Base-by-base conservation (phyloP, 2,888 invertebrate species). In the Entomobrya proxima region DNA sequence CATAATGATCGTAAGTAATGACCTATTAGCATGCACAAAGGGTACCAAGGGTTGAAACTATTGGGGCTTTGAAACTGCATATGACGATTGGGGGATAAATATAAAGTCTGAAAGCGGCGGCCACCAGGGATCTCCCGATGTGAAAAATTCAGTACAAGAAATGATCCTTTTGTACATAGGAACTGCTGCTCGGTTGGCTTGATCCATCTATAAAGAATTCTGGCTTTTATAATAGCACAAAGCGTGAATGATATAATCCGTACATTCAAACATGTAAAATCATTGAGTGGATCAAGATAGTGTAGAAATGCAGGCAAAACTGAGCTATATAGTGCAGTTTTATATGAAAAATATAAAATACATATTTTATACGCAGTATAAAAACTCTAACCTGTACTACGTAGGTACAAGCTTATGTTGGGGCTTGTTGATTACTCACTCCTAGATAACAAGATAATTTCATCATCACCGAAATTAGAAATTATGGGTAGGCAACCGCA, bases 1-100 rank as follows among this genome's bases (percentile, higher is more conserved):
- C 84, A 72, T 84, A 84, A 84, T 72, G 84, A 84, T 77, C 44
- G 32, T 69, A 55, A 50, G 35, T 77, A 84, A 84, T 77, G 84
- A 78, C 77, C 77, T 72, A 84, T 77, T 77, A 84, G 52, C 78
- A 78, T 78, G 58, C 72, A 55, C 40, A 76, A 72, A 81, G 81
- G 81, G 81, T 75, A 81, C 50, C 15, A 32, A 40, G 75, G 74
- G 81, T 47, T 81, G 74, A 72, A 52, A 79, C 4, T 52, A 24
- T 74, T 69, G 15, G 52, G 35, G 44, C 74, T 74, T n/a, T 52
- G 4, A 30, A 50, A 35, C 21, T 52, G 50, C 52, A 21, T 9
- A 40, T 11, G 44, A 40, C 15, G 9, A 40, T 15, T 40, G 44
- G 69, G 44, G 27, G 44, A 24, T 69, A 47, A 24, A 24, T 44